Base-by-base conservation (phyloP, 2,888 invertebrate species). In the Archaeoteleia sp. region DNA sequence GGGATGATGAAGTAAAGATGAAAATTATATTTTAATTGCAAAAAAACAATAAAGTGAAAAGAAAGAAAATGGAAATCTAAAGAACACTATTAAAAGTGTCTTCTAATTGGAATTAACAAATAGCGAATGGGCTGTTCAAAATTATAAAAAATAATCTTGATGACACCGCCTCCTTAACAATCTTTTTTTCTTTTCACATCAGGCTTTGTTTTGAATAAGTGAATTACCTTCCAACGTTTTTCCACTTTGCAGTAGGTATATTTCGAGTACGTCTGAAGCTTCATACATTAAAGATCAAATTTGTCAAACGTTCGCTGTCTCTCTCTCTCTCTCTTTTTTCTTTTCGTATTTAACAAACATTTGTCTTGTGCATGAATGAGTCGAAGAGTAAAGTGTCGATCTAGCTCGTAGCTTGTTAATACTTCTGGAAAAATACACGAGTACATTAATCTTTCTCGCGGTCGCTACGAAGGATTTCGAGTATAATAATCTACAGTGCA, bases 301-400 rank as follows among this genome's bases (percentile, higher is more conserved):
- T 9, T 9, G 25, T 23, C 27, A 51, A 20, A n/a, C 30, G 8
- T 30, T 25, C 39, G 14, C 30, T 23, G 46, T 29, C 46, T 29
- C 46, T n/a, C n/a, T n/a, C n/a, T n/a, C n/a, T n/a, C n/a, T n/a
- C n/a, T n/a, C n/a, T n/a, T n/a, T n/a, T n/a, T n/a, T n/a, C n/a
- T 39, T 37, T 46, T 55, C 55, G 39, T 37, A 17, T 37, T 45
- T 30, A 46, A 45, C 57, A 57, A 57, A 57, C 37, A 57, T 46
- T 57, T 39, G 46, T 39, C 30, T 55, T 62, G 48, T 62, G 62
- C 54, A 48, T 35, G 54, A 62, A 55, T 42, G 46, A 42, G 54
- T 48, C 53, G 29, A 61, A 62, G 54, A 54, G 62, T 62, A 34
- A 43, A 48, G 48, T 30, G 54, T 62, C 54, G 54, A 62, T 62